phyloP scores from a whole-genome alignment of 2,888 invertebrate species.

The Tiphia femorata region DNA sequence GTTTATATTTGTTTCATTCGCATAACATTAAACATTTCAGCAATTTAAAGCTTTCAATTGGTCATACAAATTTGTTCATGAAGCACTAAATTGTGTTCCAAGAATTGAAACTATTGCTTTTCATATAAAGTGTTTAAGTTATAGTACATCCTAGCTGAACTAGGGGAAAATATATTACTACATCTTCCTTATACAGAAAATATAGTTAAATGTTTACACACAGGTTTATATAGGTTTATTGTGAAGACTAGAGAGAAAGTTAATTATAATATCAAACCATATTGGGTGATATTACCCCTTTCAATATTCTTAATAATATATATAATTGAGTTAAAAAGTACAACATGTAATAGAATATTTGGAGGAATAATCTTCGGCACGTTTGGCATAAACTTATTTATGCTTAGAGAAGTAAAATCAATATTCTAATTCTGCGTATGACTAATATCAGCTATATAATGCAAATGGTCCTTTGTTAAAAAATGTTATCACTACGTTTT shows the following conservation, averaged over 20 bases:
- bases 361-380: constrained; percentile 57
- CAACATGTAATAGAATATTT: constrained; percentile 42
- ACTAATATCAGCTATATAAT: too few relatives aligned
- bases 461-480: constrained; percentile 15
- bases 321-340: constrained; percentile 41
- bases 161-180: constrained; percentile 37
- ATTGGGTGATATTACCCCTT: constrained; percentile 35
- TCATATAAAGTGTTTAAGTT: constrained; percentile 37
- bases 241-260: constrained; percentile 30
- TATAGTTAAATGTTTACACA: constrained; percentile 24
- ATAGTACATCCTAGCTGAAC: constrained; percentile 36
- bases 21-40: too few relatives aligned
- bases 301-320: constrained; percentile 31
- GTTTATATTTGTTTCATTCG: too few relatives aligned
- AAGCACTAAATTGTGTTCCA: too few relatives aligned
- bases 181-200: constrained; percentile 19
- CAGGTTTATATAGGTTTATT: constrained; percentile 26
- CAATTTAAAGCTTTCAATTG: too few relatives aligned
- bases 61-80: too few relatives aligned
- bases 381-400: constrained; percentile 53
- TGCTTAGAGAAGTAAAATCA: too few relatives aligned
- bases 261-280: constrained; percentile 28
- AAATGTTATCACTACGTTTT: too few relatives aligned
- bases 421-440: too few relatives aligned
- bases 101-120: constrained; percentile 23